phyloP scores from a whole-genome alignment of 2,797 vertebrate genomes.

The Linurgus olivaceus region DNA sequence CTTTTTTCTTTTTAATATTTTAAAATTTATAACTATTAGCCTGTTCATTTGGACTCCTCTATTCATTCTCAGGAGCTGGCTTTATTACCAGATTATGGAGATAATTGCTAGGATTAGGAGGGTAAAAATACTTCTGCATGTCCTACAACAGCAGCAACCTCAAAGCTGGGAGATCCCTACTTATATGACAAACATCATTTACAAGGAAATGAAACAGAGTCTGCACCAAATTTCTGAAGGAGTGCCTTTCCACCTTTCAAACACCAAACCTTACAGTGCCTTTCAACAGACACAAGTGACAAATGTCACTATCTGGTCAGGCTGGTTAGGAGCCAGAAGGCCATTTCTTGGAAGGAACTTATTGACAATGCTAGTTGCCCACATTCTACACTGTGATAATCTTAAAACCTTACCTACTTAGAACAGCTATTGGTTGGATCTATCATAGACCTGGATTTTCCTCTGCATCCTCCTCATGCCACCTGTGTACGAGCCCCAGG shows the following conservation, averaged over 20 bases:
- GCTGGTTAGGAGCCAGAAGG: not conserved
- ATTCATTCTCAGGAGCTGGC: not conserved
- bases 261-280: not conserved
- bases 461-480: not conserved
- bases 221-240: not conserved
- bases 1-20: not conserved
- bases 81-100: not conserved
- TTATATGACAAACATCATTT: not conserved
- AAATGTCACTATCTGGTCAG: not conserved
- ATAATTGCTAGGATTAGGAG: not conserved
- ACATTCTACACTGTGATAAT: not conserved
- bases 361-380: not conserved
- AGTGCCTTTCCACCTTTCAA: not conserved
- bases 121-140: not conserved
- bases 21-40: not conserved
- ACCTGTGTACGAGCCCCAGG: not conserved
- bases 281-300: not conserved
- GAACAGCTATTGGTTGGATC: not conserved
- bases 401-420: fast-evolving
- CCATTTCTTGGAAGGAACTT: not conserved
- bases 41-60: not conserved
- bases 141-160: not conserved
- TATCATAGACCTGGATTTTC: not conserved
- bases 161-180: not conserved
- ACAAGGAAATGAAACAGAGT: not conserved